Conservation (phyloP, 2,113 vertebrate genomes). For the Thermophis baileyi region DNA sequence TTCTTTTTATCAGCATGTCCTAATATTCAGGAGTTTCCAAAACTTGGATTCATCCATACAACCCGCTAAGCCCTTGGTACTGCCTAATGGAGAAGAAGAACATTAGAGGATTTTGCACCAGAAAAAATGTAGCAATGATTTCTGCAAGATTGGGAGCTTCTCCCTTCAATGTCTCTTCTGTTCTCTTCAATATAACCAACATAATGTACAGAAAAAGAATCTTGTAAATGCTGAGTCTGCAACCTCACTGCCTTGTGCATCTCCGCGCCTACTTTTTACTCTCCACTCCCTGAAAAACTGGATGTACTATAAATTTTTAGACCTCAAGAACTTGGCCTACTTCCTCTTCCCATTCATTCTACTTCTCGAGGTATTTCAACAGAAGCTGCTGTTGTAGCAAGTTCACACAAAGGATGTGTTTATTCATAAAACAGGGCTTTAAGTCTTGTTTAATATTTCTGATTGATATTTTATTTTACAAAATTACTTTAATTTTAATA, state of each 20-base stretch:
- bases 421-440: background rate
- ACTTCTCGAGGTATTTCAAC: background rate
- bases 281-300: background rate
- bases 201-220: background rate
- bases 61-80: background rate
- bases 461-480: background rate
- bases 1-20: background rate
- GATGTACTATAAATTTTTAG: background rate
- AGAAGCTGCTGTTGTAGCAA: background rate
- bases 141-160: background rate
- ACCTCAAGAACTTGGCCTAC: background rate
- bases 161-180: background rate
- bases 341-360: background rate
- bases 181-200: background rate
- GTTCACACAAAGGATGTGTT: background rate
- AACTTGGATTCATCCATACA: background rate
- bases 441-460: background rate
- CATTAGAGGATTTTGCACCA: background rate
- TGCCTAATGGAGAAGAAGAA: background rate
- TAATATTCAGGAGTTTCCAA: background rate
- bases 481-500: background rate
- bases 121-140: background rate
- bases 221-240: background rate
- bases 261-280: background rate
- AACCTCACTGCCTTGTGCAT: background rate